Evolutionary conservation across 2,113 vertebrate species (phyloP).

Genomic region (Vicugna pacos): DNA sequence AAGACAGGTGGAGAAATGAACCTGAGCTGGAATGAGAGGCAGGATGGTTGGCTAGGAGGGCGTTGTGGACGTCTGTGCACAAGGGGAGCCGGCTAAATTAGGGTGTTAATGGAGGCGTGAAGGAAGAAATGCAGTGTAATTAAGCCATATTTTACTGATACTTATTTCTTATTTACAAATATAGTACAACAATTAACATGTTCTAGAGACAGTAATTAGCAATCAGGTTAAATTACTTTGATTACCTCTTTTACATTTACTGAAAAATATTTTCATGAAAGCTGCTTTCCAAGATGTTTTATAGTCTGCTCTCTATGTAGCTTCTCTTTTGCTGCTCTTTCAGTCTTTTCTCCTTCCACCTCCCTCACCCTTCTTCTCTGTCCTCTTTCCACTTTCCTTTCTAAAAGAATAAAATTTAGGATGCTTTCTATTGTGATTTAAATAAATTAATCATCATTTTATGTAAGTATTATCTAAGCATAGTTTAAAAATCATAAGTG

Average conservation of each 20-base stretch:
- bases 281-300: constrained; percentile 45
- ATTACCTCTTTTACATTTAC: constrained; percentile 72
- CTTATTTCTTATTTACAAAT: constrained; percentile 80
- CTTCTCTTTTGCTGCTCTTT: not conserved
- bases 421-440: not conserved
- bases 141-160: constrained; percentile 69
- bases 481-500: not conserved
- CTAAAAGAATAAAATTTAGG: not conserved
- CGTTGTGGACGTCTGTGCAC: not conserved
- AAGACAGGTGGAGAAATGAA: not conserved
- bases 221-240: constrained; percentile 78
- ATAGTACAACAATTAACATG: constrained; percentile 68
- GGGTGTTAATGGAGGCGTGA: not conserved
- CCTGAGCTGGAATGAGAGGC: not conserved
- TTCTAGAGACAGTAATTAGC: constrained; percentile 76
- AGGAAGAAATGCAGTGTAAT: constrained; percentile 66
- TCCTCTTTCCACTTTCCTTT: not conserved
- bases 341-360: not conserved
- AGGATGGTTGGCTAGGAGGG: not conserved
- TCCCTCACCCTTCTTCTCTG: not conserved
- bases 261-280: constrained; percentile 59
- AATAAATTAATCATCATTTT: not conserved
- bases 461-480: not conserved
- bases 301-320: not conserved
- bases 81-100: not conserved